Percentiles rank a stretch among this genome's conserved stretches.
Evolutionary conservation across 2,888 invertebrate genomes (phyloP).

Genomic region (Lasioglossum malachurum): DNA sequence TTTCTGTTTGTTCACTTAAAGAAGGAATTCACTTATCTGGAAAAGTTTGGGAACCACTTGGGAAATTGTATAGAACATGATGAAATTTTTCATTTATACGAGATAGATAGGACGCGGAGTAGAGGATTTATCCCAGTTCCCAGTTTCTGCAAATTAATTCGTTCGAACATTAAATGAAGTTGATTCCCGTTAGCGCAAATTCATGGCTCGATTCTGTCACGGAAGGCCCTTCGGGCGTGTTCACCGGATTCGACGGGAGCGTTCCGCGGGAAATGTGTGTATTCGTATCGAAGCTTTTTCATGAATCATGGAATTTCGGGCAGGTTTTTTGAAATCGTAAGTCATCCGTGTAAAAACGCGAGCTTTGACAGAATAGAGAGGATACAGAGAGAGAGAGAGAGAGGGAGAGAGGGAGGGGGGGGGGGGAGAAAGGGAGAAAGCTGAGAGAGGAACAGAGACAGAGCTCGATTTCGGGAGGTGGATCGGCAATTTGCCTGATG

Average conservation of each 20-base stretch:
- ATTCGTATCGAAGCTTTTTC: slow-evolving; percentile 44
- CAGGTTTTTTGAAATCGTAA: slow-evolving; percentile 52
- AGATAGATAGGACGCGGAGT: background rate
- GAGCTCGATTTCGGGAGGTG: slow-evolving; percentile 45
- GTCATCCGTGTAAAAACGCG: slow-evolving; percentile 58
- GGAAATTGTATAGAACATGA: background rate
- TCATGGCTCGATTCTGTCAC: background rate
- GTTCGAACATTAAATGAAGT: background rate
- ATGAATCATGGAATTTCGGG: slow-evolving; percentile 62
- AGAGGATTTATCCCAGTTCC: background rate
- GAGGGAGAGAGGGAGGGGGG: background rate
- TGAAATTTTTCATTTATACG: background rate
- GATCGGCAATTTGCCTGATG: slow-evolving; percentile 69
- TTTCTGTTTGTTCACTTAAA: no score
- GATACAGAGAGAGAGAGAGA: slow-evolving; percentile 5
- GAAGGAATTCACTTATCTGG: background rate
- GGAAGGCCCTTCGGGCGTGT: background rate
- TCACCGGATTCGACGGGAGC: background rate
- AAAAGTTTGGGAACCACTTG: background rate
- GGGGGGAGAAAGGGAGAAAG: slow-evolving; percentile 1
- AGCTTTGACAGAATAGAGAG: slow-evolving; percentile 59
- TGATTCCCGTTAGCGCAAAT: background rate
- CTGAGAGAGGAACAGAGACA: background rate
- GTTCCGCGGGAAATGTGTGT: background rate
- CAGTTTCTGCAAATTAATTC: background rate